phyloP scores from a whole-genome alignment of 1,140 invertebrate species.

The Danaus plexippus region DNA sequence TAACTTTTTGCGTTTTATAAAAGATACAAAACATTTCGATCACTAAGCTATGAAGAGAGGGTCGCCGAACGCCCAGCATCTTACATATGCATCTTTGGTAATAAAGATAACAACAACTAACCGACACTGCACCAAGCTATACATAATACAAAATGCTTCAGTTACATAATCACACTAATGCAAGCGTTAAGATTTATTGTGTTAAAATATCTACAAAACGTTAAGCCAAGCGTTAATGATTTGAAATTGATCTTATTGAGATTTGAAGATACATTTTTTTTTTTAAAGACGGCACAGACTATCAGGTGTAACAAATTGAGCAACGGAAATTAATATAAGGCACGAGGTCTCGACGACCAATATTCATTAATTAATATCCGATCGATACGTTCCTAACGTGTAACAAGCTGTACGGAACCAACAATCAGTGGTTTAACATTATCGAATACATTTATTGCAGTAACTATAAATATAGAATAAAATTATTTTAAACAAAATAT shows the following conservation, averaged over 20 bases:
- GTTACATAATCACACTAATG: constrained; percentile 20
- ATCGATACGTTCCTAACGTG: no score
- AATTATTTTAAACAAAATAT: no score
- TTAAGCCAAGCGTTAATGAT: constrained; percentile 28
- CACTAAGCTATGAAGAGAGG: constrained; percentile 59
- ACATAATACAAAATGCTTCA: constrained; percentile 12
- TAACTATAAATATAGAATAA: no score
- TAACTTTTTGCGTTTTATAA: constrained; percentile 59
- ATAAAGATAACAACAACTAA: constrained; percentile 60
- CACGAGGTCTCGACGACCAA: constrained; percentile 51
- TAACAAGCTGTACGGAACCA: no score
- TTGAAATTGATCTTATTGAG: constrained; percentile 13
- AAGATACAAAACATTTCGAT: constrained; percentile 66
- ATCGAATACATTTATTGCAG: no score
- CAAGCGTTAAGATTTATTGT: constrained; percentile 21
- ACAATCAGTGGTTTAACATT: no score
- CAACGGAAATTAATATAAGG: constrained; percentile 61
- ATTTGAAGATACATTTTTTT: neutral
- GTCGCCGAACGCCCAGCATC: constrained; percentile 40
- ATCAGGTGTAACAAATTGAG: constrained; percentile 49
- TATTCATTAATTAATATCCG: constrained; percentile 17
- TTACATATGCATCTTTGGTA: constrained; percentile 67
- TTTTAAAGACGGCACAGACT: constrained; percentile 34
- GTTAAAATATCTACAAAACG: constrained; percentile 29
- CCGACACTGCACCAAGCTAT: constrained; percentile 44